Base-by-base conservation (phyloP, 1,140 invertebrate species). In the Ruditapes philippinarum region DNA sequence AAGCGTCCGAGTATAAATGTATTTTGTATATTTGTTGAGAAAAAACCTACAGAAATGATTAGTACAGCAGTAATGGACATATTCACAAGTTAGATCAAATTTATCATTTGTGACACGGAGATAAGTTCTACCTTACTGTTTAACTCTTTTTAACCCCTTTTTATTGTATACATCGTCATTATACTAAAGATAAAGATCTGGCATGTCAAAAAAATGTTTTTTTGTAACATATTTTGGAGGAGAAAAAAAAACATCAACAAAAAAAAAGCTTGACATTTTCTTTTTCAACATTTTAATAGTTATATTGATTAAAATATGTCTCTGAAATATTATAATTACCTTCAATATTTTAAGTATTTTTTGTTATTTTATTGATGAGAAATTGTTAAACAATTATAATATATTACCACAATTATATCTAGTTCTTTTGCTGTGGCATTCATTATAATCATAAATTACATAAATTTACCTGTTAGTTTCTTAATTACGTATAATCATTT, bases 21-120 rank as follows among this genome's bases (percentile, higher is more conserved):
- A 12, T 49, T 74, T 74, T 40, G 22, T 49, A 74, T 74, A 49
- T 74, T 74, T 74, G 70, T n/a, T 25, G 40, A 49, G 38, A 49
- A 49, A 74, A 74, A 74, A 49, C 25, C 25, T 25, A 54, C 42
- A 14, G 22, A 62, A 28, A n/a, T n/a, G n/a, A n/a, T 62, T 5
- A n/a, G 28, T 62, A 62, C 7, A 62, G 19, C 22, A 28, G n/a
- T n/a, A 25, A 28, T 5, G 28, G 5, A 28, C 4, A 19, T 45
- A 25, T 74, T 74, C 19, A 42, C 40, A 22, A 25, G 40, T 74
- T 74, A 49, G 22, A 74, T 28, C 40, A 42, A 74, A 74, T 74
- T 74, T n/a, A 74, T 74, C 70, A 74, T 42, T n/a, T n/a, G 70
- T 40, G 36, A 45, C 36, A 28, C 19, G 57, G 57, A 25, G 57